Conservation (phyloP, 2,113 vertebrate genomes). For the Xenotilapia flavipinnis region DNA sequence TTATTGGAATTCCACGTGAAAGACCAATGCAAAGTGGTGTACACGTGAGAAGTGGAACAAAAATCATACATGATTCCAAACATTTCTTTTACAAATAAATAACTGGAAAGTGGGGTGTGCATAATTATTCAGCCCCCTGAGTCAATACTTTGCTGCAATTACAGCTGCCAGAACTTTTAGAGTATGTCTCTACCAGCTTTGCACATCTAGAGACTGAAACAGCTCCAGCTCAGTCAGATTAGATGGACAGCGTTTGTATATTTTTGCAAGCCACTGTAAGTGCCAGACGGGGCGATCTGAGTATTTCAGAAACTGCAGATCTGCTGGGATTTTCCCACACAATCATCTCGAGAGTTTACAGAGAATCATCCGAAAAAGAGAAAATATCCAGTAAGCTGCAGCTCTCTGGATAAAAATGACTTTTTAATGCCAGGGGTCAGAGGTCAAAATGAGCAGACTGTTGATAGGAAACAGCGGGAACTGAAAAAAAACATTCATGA, state of each 20-base stretch:
- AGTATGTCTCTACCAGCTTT: no score
- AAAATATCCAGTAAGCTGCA: neutral
- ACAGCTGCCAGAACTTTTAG: no score
- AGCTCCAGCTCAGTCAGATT: no score
- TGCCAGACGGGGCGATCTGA: no score
- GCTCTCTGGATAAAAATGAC: neutral
- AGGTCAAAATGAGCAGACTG: neutral
- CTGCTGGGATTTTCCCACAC: neutral
- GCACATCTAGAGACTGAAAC: no score
- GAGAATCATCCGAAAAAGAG: neutral
- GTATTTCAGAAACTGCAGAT: no score
- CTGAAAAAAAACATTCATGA: neutral
- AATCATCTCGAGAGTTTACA: neutral
- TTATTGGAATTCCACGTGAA: neutral
- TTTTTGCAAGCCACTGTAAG: no score
- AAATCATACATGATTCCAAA: neutral
- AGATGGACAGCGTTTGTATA: no score
- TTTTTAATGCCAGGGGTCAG: neutral
- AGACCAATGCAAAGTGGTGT: fast-evolving
- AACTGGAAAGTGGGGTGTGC: neutral
- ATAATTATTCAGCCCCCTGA: no score
- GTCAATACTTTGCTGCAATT: no score
- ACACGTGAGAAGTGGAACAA: fast-evolving
- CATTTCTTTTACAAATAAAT: neutral
- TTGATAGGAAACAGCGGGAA: neutral